Evolutionary conservation across 2,888 invertebrate genomes (phyloP), one percentile per base, ranked within the genome.

Genomic region (Hydraecia micacea): DNA sequence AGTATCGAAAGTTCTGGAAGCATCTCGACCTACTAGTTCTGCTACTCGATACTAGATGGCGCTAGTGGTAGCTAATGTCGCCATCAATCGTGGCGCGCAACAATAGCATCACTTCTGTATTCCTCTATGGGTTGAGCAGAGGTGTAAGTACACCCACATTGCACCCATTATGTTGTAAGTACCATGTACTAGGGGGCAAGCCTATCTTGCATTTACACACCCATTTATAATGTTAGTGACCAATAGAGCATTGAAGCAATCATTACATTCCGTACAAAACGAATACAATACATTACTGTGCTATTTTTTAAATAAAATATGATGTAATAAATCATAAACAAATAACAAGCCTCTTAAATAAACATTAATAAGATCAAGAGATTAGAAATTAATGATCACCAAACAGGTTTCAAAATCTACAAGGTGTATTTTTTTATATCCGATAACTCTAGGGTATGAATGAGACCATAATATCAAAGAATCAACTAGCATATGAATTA

Each of bases 301-400:
- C 55, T 28, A 13, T 25, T 11, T 39, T 79, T 49, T 39, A 7
- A 79, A 67, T 25, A 28, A 68, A 39, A 32, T 49, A n/a, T 65
- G 21, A n/a, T 39, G 49, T 21, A 36, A 63, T 6, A 32, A 73
- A 72, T 25, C 25, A 5, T 42, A n/a, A 63, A 32, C 7, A 63
- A 81, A 81, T 13, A 49, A 58, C 39, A 58, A 66, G 39, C 13
- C 65, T 70, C 15, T 70, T 62, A 67, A 67, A 67, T 46, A 39
- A 55, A 18, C 60, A 73, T 73, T 73, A 85, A 25, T 25, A 52
- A 70, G 18, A 28, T 28, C 13, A 0, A 68, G 6, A 25, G 21
- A 79, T 79, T 36, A 42, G 1, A 42, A 42, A 42, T 79, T 42
- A 63, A 81, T 72, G 11, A 84, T 15, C 46, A 69, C 18, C 2